phyloP scores from a whole-genome alignment of 2,797 vertebrate genomes.

The Podargus strigoides region DNA sequence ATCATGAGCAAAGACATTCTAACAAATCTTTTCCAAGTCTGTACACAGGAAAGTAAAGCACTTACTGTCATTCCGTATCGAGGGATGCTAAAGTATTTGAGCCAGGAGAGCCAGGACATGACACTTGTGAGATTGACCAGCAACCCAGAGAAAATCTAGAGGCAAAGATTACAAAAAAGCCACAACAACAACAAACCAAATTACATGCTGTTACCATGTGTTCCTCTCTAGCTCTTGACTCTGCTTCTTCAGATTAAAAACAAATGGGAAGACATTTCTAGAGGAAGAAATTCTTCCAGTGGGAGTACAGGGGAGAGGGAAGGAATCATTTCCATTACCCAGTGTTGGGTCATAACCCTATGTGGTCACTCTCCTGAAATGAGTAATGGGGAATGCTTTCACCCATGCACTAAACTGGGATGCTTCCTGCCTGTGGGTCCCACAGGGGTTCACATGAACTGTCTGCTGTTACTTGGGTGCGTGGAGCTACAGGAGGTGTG shows the following conservation, averaged over 20 bases:
- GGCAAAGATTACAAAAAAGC: not conserved
- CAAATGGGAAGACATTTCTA: not conserved
- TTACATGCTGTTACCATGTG: not conserved
- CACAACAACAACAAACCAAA: not conserved
- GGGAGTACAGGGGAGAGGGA: not conserved
- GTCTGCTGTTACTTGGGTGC: not conserved
- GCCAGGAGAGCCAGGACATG: conserved; percentile 85
- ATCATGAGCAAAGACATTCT: not conserved
- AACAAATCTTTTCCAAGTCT: not conserved
- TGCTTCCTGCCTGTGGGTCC: not conserved
- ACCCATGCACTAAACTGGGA: accelerated
- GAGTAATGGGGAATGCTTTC: not conserved
- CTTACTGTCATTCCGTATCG: conserved; percentile 87
- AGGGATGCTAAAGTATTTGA: conserved; percentile 93
- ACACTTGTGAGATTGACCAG: conserved; percentile 88
- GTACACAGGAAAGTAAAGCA: not conserved
- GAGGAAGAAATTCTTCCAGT: not conserved
- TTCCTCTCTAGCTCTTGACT: not conserved
- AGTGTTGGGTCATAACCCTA: not conserved
- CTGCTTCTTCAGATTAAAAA: not conserved
- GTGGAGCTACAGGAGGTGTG: not conserved
- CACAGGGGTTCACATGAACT: not conserved
- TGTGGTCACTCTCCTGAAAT: not conserved
- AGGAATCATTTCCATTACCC: not conserved
- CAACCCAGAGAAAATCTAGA: conserved; percentile 89